These are phyloP conservation scores for Vanacampus margaritifer DNA, from an alignment of 2,113 vertebrate species.

Conservation along the genomic window DNA sequence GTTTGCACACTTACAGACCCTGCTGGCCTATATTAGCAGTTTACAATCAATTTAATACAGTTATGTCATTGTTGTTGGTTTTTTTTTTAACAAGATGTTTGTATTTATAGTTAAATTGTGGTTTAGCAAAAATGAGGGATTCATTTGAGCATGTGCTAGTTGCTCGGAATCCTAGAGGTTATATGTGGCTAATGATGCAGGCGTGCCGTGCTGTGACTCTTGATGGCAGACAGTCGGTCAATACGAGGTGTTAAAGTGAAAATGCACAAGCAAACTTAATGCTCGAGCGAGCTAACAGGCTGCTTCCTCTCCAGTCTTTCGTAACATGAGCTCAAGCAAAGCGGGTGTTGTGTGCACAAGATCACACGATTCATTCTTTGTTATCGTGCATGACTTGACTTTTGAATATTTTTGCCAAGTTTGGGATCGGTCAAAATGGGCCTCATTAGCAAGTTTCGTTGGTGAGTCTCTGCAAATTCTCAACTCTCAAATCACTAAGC, in stretches of 20 bases:
- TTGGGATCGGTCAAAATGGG: slow-evolving; percentile 30
- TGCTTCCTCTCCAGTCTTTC: slow-evolving; percentile 30
- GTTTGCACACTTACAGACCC: background rate
- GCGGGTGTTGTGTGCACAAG: slow-evolving; percentile 2
- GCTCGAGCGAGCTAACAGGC: slow-evolving; percentile 52
- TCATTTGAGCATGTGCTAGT: background rate
- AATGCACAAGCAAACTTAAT: slow-evolving; percentile 40
- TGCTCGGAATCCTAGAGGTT: background rate
- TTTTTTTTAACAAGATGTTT: background rate
- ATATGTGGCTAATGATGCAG: slow-evolving; percentile 36
- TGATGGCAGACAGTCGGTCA: slow-evolving; percentile 29
- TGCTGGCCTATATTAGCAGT: background rate
- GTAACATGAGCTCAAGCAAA: slow-evolving; percentile 19
- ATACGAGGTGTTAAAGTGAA: slow-evolving; percentile 45
- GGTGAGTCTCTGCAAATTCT: slow-evolving; percentile 1
- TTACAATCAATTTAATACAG: background rate
- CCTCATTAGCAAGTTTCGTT: slow-evolving; percentile 18
- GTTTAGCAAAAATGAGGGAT: slow-evolving; percentile 6
- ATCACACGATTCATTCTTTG: slow-evolving; percentile 28
- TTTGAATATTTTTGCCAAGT: slow-evolving; percentile 34
- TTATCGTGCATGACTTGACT: slow-evolving; percentile 11
- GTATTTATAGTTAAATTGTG: background rate
- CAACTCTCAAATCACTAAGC: slow-evolving; percentile 18
- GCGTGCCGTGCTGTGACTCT: slow-evolving; percentile 25
- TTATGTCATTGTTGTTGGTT: background rate